Evolutionary conservation across 2,113 vertebrate genomes (phyloP), one percentile per base, ranked within the genome.

Genomic region (Hyaena hyaena): DNA sequence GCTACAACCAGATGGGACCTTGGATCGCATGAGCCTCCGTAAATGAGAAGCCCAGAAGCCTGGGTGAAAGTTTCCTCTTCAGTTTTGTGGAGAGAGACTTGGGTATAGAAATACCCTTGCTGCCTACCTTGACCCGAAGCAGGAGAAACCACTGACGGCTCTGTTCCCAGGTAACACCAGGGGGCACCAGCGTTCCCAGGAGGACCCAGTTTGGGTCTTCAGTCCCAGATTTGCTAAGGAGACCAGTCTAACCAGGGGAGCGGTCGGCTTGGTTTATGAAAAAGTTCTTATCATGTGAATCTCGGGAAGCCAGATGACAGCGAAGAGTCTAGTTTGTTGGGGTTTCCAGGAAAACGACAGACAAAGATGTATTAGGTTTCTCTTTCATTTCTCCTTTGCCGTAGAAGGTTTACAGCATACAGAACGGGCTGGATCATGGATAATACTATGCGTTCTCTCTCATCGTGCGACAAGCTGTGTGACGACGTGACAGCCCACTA

Each of bases 151-250:
- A 2, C 77, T 58, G 85, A 48, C 82, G 33, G 85, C 88, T 68
- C 35, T 39, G 39, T 73, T 73, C 90, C 76, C 96, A 98, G 97
- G 98, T 98, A 98, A 98, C 82, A 12, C 55, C 73, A 48, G 90
- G n/a, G 80, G 61, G 77, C 85, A 69, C 26, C 28, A 9, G 85
- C 53, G n/a, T n/a, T 33, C 45, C 45, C 58, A 11, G 73, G 48
- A 83, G 28, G 26, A 61, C 77, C 15, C 21, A 5, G 65, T 7
- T 28, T 0, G 26, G 55, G 26, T 9, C 53, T 82, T 24, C 24
- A 8, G 39, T 9, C 21, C 69, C 24, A 48, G 10, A 35, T 16
- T 45, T 31, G 50, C 74, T 33, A 3, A 61, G 11, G 26, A 68
- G 33, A 53, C 5, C 1, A 8, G 2, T 68, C 31, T 71, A 26